Conservation (phyloP, 2,797 vertebrate genomes). For the Synanceia verrucosa region DNA sequence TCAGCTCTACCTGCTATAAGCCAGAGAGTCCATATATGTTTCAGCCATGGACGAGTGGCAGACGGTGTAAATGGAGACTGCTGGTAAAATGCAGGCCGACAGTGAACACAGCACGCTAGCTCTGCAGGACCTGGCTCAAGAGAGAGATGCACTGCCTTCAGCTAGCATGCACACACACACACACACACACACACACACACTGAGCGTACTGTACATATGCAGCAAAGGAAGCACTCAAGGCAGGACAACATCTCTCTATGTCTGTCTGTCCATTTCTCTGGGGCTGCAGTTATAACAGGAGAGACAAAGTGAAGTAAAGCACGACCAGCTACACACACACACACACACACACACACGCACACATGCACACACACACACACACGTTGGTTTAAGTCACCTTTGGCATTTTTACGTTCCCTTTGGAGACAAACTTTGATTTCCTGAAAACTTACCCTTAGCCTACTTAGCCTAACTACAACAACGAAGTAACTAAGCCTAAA, state of each 20-base stretch:
- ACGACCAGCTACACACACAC: background rate
- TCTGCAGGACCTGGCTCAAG: conserved; percentile 67
- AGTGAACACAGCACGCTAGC: conserved; percentile 67
- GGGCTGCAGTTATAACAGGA: background rate
- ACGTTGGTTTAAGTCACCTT: too few species aligned
- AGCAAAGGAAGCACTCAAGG: background rate
- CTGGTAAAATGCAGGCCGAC: conserved; percentile 66
- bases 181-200: background rate
- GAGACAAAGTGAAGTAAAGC: background rate
- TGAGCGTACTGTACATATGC: background rate
- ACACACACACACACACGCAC: background rate
- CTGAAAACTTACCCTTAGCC: too few species aligned
- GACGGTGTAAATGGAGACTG: conserved; percentile 73
- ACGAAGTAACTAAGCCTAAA: too few species aligned
- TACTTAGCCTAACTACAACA: too few species aligned
- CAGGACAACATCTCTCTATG: background rate
- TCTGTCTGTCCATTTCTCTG: background rate
- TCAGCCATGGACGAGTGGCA: conserved; percentile 52
- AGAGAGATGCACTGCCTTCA: conserved; percentile 37
- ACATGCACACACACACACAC: background rate
- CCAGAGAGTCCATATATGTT: conserved; percentile 29
- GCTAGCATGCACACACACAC: conserved; percentile 9
- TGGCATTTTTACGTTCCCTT: too few species aligned
- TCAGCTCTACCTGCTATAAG: conserved; percentile 12
- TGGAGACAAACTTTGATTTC: too few species aligned